These are phyloP conservation scores for Smutsia temminckii DNA, from an alignment of 2,797 vertebrate genomes.

Conservation along the genomic window DNA sequence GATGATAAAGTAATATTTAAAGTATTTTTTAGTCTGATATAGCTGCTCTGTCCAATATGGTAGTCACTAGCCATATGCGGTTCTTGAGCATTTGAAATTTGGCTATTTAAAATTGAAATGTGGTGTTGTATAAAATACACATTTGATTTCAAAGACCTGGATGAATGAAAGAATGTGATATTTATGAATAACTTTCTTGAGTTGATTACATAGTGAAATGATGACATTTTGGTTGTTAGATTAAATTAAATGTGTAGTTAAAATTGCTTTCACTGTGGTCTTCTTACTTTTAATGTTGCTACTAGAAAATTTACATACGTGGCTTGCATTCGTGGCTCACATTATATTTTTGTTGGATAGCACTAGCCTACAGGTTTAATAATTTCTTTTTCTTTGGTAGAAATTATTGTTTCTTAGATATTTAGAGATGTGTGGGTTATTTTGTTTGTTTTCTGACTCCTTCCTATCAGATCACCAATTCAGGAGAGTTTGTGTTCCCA, in stretches of 20 bases:
- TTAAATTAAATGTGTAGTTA: slow-evolving; percentile 18
- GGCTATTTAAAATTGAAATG: not conserved
- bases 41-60: not conserved
- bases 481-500: slow-evolving; percentile 94
- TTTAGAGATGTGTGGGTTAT: not conserved
- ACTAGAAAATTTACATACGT: not conserved
- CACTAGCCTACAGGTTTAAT: slow-evolving; percentile 44
- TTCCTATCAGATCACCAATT: slow-evolving; percentile 90
- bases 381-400: not conserved
- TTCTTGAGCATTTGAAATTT: not conserved
- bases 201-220: slow-evolving; percentile 19
- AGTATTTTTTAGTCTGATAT: not conserved
- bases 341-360: slow-evolving; percentile 41
- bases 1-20: slow-evolving; percentile 23
- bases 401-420: not conserved
- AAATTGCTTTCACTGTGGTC: not conserved
- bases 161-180: not conserved
- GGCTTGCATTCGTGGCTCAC: not conserved
- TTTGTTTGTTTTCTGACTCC: slow-evolving; percentile 20
- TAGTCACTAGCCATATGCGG: not conserved
- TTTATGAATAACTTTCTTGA: not conserved
- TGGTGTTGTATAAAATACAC: not conserved
- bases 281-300: not conserved
- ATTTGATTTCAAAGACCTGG: not conserved
- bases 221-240: slow-evolving; percentile 16